phyloP scores from a whole-genome alignment of 2,113 vertebrate genomes.

The Chionodraco myersi region DNA sequence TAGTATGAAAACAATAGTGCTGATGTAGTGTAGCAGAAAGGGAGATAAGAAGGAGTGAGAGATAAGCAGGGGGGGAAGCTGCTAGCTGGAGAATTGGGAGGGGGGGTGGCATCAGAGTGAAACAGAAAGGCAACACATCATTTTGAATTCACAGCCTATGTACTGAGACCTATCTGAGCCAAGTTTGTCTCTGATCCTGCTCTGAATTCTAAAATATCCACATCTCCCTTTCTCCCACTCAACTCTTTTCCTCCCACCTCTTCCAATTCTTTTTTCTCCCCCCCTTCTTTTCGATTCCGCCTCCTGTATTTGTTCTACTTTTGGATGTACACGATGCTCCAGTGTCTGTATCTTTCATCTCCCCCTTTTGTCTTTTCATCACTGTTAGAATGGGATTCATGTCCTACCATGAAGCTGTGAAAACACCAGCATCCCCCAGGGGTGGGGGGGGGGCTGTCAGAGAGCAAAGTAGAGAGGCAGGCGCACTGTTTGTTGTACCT shows the following conservation, averaged over 20 bases:
- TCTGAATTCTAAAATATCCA: conserved; percentile 71
- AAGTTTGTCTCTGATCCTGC: conserved; percentile 72
- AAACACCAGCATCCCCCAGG: conserved; percentile 58
- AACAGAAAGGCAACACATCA: conserved; percentile 59
- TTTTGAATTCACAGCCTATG: conserved; percentile 74
- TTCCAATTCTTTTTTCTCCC: neutral
- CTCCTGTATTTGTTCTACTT: conserved; percentile 64
- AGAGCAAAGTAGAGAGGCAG: conserved; percentile 53
- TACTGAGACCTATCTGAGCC: conserved; percentile 69
- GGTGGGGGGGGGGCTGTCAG: conserved; percentile 68
- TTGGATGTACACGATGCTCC: conserved; percentile 31
- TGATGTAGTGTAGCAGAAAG: conserved; percentile 41
- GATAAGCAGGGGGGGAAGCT: conserved; percentile 37
- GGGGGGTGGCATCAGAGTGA: conserved; percentile 30
- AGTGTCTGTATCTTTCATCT: conserved; percentile 63
- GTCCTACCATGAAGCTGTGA: conserved; percentile 63
- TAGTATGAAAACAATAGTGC: conserved; percentile 52
- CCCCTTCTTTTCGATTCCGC: conserved; percentile 27
- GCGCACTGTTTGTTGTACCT: conserved; percentile 66
- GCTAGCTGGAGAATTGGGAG: conserved; percentile 3
- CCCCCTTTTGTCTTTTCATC: conserved; percentile 62
- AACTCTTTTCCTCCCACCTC: conserved; percentile 27
- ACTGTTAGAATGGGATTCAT: conserved; percentile 71
- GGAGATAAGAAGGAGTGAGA: conserved; percentile 39
- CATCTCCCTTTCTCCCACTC: conserved; percentile 15